A percentile compares a stretch with the other conserved stretches of the same genome.
Conservation (phyloP, 2,797 vertebrate species). For the Tragelaphus eurycerus region DNA sequence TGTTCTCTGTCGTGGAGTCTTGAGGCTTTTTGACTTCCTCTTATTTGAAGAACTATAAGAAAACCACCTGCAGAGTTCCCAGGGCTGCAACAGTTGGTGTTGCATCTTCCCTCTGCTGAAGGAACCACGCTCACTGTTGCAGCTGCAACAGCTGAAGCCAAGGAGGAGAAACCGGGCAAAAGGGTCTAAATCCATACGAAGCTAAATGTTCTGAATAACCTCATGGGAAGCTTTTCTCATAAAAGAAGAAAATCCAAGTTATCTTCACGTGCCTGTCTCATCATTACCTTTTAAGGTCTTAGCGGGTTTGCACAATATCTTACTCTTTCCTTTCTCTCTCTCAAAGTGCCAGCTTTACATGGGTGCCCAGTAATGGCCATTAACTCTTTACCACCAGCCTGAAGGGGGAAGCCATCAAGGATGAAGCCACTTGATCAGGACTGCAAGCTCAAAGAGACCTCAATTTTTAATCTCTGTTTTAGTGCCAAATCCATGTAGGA, state of each 20-base stretch:
- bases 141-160: not conserved
- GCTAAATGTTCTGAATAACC: not conserved
- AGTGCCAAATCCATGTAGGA: not conserved
- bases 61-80: not conserved
- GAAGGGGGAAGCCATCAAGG: not conserved
- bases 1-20: not conserved
- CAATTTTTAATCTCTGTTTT: not conserved
- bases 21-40: constrained; percentile 38
- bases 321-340: not conserved
- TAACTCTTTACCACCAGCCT: not conserved
- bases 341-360: not conserved
- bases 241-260: not conserved
- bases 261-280: not conserved
- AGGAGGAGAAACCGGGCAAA: not conserved
- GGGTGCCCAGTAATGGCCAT: not conserved
- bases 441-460: not conserved
- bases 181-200: not conserved
- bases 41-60: not conserved
- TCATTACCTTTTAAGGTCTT: not conserved
- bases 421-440: not conserved
- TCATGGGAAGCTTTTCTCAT: not conserved
- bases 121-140: not conserved
- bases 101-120: not conserved
- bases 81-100: not conserved
- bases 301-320: not conserved